Conservation (phyloP, 2,797 vertebrate species). For the Euthynnus affinis region DNA sequence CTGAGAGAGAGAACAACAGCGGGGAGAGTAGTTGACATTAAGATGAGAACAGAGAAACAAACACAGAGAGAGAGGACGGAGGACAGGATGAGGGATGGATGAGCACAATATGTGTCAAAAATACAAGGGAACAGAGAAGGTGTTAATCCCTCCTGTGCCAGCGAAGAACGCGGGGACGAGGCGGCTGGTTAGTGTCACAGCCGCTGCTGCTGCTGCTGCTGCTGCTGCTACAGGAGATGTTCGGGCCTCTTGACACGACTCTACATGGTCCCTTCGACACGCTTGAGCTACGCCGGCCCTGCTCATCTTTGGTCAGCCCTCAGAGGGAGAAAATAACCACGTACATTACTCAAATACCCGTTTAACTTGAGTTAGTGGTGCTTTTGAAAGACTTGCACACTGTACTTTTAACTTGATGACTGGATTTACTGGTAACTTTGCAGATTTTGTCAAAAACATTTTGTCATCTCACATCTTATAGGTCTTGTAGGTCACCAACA, state of each 20-base stretch:
- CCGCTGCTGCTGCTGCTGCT: background rate
- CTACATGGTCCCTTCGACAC: background rate
- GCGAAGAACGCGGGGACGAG: conserved; percentile 35
- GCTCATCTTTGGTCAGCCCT: background rate
- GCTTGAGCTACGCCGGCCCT: background rate
- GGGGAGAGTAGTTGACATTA: background rate
- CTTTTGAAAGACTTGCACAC: background rate
- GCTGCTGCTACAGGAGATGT: background rate
- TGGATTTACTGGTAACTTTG: background rate
- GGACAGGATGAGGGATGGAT: conserved; percentile 24
- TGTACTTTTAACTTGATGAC: background rate
- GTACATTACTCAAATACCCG: background rate
- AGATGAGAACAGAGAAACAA: conserved; percentile 11
- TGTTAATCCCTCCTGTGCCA: conserved; percentile 37
- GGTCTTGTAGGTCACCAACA: no score
- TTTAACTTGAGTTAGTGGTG: background rate
- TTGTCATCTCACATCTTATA: no score
- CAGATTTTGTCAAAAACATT: background rate
- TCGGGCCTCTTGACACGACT: background rate
- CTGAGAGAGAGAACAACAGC: background rate
- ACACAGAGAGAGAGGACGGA: background rate
- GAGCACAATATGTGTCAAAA: conserved; percentile 15
- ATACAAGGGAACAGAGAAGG: conserved; percentile 14
- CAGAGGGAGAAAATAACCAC: background rate
- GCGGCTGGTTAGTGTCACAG: conserved; percentile 50